phyloP scores from a whole-genome alignment of 2,888 invertebrate genomes.

The Drosophila atroscutellata region DNA sequence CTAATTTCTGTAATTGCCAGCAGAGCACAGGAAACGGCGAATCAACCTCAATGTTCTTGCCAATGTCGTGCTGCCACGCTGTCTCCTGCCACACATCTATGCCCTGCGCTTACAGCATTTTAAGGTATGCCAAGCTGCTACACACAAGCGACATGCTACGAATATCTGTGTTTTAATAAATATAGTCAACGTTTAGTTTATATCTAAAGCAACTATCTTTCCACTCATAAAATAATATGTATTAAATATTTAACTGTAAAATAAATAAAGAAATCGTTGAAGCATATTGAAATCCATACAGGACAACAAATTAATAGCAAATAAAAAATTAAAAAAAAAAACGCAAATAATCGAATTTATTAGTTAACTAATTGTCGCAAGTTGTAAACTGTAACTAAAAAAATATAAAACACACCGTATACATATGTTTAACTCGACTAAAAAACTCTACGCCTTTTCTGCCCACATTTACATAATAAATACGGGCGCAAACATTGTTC shows the following conservation, averaged over 20 bases:
- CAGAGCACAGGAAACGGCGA: conserved; percentile 57
- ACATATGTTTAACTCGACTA: neutral
- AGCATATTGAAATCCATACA: neutral
- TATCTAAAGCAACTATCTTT: neutral
- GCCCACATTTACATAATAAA: neutral
- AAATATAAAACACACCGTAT: neutral
- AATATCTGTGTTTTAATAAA: neutral
- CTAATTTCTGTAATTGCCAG: conserved; percentile 78
- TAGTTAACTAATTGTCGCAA: neutral
- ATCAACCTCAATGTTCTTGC: conserved; percentile 60
- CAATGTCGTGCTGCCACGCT: conserved; percentile 25
- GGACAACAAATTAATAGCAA: neutral
- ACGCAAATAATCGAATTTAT: neutral
- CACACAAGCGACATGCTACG: neutral
- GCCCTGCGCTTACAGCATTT: conserved; percentile 4
- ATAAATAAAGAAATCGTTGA: neutral
- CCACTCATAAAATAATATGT: neutral
- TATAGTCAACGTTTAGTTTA: neutral
- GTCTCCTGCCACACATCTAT: conserved; percentile 5
- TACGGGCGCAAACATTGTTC: neutral
- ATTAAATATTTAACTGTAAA: neutral
- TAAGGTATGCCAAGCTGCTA: neutral
- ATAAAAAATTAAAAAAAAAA: neutral
- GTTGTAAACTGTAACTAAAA: neutral
- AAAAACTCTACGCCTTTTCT: neutral